Evolutionary conservation across 2,888 invertebrate species (phyloP), one percentile per base, ranked within the genome.

Genomic region (Drosophila paranaensis): DNA sequence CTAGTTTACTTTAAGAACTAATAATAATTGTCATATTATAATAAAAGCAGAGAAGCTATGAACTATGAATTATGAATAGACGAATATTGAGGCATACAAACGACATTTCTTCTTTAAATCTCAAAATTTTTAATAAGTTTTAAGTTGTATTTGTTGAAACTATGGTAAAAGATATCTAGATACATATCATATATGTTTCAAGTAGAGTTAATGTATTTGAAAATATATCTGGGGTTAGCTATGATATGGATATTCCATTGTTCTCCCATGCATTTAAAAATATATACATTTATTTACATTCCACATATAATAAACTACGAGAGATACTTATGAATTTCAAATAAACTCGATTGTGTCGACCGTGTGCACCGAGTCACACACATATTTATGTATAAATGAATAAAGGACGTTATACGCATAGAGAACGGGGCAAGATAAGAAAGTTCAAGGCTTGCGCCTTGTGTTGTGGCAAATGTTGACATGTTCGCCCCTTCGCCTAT

Each of bases 401-500:
- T 46, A 42, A 10, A 60, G 53, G 40, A 48, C 11, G 54, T 60
- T 65, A 42, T 51, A 68, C 43, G 48, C n/a, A 60, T 27, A 54
- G 30, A 43, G 27, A 10, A 57, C 11, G 39, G 2, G 48, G 30
- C 54, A 58, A 27, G 40, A 61, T 70, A 80, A 80, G 83, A 82
- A 80, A 80, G 71, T 82, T 80, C 83, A 80, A 69, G 77, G 77
- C 80, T 71, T 74, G 74, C 65, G 73, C 71, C 71, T 33, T 50
- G n/a, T 71, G 56, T 69, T 79, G 71, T 76, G 83, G 80, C 68
- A 80, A 75, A 82, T 82, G 80, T 74, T 80, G 80, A 80, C 82
- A 82, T 73, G 77, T 67, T 82, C 69, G 62, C 61, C 64, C 61
- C 74, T 65, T 63, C 56, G 71, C 68, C 51, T 33, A 62, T 57